Evolutionary conservation across 2,113 vertebrate genomes (phyloP).

Genomic region (Ophiodon elongatus): DNA sequence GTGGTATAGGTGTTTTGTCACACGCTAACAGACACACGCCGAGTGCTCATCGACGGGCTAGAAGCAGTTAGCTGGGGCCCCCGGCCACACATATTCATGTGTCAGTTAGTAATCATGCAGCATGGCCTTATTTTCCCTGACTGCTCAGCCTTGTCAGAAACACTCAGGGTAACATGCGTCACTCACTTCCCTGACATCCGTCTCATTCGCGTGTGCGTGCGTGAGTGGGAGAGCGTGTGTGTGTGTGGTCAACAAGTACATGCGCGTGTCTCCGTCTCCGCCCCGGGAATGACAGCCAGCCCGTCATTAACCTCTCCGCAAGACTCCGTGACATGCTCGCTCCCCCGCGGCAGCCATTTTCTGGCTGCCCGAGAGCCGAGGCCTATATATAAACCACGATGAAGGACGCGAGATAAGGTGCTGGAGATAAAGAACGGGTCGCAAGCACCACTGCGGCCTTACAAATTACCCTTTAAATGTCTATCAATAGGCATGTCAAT

Average conservation of each 20-base stretch:
- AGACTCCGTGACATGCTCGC: conserved; percentile 63
- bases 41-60: conserved; percentile 58
- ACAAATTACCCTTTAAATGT: conserved; percentile 36
- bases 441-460: neutral
- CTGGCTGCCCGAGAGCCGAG: conserved; percentile 32
- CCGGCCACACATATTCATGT: conserved; percentile 70
- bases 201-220: conserved; percentile 35
- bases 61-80: conserved; percentile 30
- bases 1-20: conserved; percentile 67
- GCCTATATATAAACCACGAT: conserved; percentile 56
- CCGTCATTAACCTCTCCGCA: conserved; percentile 78
- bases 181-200: conserved; percentile 70
- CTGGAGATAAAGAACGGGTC: conserved; percentile 38
- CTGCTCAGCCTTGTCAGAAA: conserved; percentile 80
- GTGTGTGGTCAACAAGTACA: conserved; percentile 63
- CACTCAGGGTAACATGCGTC: conserved; percentile 76
- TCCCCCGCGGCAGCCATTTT: conserved; percentile 71
- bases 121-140: conserved; percentile 76
- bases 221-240: conserved; percentile 30
- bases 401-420: conserved; percentile 33
- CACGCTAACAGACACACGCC: conserved; percentile 58
- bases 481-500: conserved; percentile 24
- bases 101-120: conserved; percentile 77
- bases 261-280: conserved; percentile 59
- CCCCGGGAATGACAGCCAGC: conserved; percentile 69